Base-by-base conservation (phyloP, 2,113 vertebrate genomes). In the Amblyopsis rosae region DNA sequence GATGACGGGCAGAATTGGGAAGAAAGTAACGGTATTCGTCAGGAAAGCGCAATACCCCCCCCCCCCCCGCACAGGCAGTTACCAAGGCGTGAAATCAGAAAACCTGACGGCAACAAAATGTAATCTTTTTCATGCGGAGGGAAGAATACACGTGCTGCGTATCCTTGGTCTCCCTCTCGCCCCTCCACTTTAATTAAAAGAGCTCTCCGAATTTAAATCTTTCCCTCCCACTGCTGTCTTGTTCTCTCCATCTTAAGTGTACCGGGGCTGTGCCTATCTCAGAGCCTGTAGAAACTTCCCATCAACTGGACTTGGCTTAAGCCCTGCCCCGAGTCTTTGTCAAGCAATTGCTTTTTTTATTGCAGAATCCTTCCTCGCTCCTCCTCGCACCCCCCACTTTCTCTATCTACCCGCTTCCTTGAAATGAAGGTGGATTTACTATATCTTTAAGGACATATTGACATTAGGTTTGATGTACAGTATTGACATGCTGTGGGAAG, bases 91-190 rank as follows among this genome's bases (percentile, higher is more conserved):
- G 86, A 90, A 92, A 91, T 93, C 92, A 87, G 83, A 82, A 92
- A 91, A 91, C 88, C 90, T 92, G 89, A 90, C 83, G 77, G 89
- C 86, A 92, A 90, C 90, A 87, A 89, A 92, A 92, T 88, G 84
- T 90, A 89, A 91, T 91, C 82, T 87, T 87, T 90, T 90, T 88
- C 82, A 88, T 83, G 82, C 84, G 86, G 87, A 84, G 76, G 86
- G 90, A 88, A 91, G 88, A 92, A 90, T 86, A 89, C 88, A 72
- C 69, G 75, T 79, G 79, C 74, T 69, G 82, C 87, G 84, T 83
- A 90, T 75, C 81, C 78, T 73, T 78, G 81, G 73, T 87, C 85
- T 90, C 73, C 77, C 76, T 89, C 87, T 67, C 33, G 55, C 60
- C 57, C 65, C 48, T 76, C 75, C 81, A 77, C 79, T 90, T 92